Percentiles rank a stretch among this genome's conserved stretches.
Evolutionary conservation across 2,113 vertebrate genomes (phyloP).

Genomic region (Phoenicopterus ruber): DNA sequence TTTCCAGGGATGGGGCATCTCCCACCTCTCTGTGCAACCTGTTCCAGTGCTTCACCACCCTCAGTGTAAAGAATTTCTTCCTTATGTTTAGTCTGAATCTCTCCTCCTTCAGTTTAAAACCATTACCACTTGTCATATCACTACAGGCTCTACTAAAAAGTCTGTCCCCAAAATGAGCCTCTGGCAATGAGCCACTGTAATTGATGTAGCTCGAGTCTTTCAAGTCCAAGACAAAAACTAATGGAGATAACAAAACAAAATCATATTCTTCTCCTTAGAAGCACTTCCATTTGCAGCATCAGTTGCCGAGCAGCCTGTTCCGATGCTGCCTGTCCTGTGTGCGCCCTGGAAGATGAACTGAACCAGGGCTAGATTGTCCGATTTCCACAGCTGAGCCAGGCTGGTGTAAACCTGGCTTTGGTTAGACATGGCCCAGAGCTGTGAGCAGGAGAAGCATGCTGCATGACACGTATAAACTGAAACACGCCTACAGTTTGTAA

Average conservation of each 20-base stretch:
- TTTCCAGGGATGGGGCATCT: not conserved
- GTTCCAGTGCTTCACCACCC: fast-evolving
- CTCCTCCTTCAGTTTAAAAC: too few species aligned
- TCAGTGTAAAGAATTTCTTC: not conserved
- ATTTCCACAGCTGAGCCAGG: not conserved
- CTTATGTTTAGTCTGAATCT: not conserved
- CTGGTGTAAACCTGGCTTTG: not conserved
- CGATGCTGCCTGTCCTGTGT: fast-evolving
- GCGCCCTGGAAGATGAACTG: not conserved
- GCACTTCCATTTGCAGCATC: not conserved
- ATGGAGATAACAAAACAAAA: not conserved
- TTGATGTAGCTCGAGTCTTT: not conserved
- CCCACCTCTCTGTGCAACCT: not conserved
- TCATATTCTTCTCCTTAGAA: not conserved
- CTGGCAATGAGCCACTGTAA: not conserved
- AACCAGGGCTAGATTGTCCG: not conserved
- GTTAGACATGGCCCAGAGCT: not conserved
- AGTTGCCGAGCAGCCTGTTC: not conserved
- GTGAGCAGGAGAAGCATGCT: not conserved
- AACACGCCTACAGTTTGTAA: not conserved
- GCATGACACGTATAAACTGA: fast-evolving
- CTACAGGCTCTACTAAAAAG: not conserved
- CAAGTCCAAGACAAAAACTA: not conserved
- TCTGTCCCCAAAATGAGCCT: not conserved
- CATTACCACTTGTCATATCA: not conserved